These are phyloP conservation scores for Volucella inflata DNA, from an alignment of 2,888 invertebrate genomes.

Conservation along the genomic window DNA sequence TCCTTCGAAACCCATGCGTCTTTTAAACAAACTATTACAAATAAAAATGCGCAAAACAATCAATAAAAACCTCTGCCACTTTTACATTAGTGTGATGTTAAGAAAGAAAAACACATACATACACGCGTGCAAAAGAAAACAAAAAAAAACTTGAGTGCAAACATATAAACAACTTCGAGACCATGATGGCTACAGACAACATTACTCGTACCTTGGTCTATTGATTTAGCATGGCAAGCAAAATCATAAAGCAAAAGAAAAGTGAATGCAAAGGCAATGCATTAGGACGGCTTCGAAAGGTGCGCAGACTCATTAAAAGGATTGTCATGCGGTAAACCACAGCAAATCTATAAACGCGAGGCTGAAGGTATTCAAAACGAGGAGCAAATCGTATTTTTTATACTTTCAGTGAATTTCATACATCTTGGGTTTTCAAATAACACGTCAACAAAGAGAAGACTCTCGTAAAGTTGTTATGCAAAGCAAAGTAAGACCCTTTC, in stretches of 20 bases:
- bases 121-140: background rate
- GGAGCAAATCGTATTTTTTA: conserved; percentile 30
- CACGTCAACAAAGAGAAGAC: no score
- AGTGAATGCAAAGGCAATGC: conserved; percentile 44
- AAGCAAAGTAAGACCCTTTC: no score
- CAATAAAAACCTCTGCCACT: conserved; percentile 44
- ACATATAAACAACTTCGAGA: conserved; percentile 52
- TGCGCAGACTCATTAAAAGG: conserved; percentile 74
- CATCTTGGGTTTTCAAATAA: conserved; percentile 22
- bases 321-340: conserved; percentile 76
- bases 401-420: conserved; percentile 59
- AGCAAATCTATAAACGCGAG: conserved; percentile 31
- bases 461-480: no score
- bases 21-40: conserved; percentile 51
- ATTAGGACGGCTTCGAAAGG: conserved; percentile 61
- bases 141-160: background rate
- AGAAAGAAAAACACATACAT: conserved; percentile 9
- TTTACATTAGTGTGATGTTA: conserved; percentile 37
- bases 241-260: conserved; percentile 66
- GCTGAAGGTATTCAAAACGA: conserved; percentile 19
- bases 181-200: conserved; percentile 60
- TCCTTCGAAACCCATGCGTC: conserved; percentile 68
- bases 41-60: conserved; percentile 65
- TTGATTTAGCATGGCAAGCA: conserved; percentile 67
- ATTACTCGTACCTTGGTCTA: conserved; percentile 71